These are phyloP conservation scores for Rhinoderma darwinii DNA, from an alignment of 2,113 vertebrate genomes.

Conservation along the genomic window DNA sequence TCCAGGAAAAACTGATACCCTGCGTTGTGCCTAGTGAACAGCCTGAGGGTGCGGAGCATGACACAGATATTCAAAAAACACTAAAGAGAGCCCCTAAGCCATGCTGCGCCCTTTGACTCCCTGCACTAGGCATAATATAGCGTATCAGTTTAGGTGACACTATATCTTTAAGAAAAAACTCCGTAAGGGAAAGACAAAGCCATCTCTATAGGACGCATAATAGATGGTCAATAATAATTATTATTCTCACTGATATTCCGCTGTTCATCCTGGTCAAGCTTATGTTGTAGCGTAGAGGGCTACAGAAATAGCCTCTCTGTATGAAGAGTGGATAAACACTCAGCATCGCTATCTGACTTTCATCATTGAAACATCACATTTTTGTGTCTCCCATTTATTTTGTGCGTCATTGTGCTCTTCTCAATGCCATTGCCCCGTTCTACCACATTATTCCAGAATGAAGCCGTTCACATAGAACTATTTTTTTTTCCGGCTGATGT, in stretches of 20 bases:
- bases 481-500: slow-evolving; percentile 1
- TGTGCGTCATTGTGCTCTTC: not conserved
- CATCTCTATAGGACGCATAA: no score
- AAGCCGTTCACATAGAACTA: not conserved
- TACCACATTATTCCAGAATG: not conserved
- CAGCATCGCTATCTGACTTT: not conserved
- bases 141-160: no score
- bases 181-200: no score
- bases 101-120: no score
- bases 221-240: no score
- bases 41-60: no score
- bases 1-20: no score
- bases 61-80: no score
- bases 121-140: no score
- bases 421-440: not conserved
- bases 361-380: slow-evolving; percentile 15
- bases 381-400: not conserved
- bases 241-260: not conserved
- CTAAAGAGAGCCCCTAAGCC: no score
- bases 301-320: not conserved
- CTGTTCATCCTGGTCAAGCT: not conserved
- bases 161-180: no score
- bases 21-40: no score
- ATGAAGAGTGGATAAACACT: not conserved
- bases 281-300: not conserved